Evolutionary conservation across 2,113 vertebrate species (phyloP), one percentile per base, ranked within the genome.

Genomic region (Microcebus jonahi): DNA sequence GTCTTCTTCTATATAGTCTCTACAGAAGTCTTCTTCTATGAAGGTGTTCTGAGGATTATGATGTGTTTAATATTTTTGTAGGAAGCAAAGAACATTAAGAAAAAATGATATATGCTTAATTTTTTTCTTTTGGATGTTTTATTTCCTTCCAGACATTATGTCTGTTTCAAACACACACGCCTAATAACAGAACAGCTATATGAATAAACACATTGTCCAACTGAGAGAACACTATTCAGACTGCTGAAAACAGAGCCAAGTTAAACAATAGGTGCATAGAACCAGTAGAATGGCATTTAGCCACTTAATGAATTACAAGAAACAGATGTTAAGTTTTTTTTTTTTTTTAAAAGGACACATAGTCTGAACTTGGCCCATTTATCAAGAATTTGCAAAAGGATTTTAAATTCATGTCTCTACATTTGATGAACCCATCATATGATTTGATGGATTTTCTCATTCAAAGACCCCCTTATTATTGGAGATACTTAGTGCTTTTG

Each of bases 201-300:
- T 95, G 96, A 97, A 95, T 96, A 97, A 96, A 70, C 61, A 82
- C 79, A 94, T 55, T 93, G 94, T 97, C n/a, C 63, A 75, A 50
- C 36, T 85, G 65, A 88, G 29, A 50, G 67, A 94, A 80, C 42
- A 36, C 71, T 57, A 87, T 97, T 85, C 81, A 94, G 59, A 71
- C 61, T 82, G 61, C 53, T 96, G 67, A 61, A 91, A 73, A 76
- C 13, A 92, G 27, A 94, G 67, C 59, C 94, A 95, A 91, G 67
- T 89, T 86, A 89, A 96, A 95, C 68, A 96, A 86, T 86, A 86
- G 93, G 55, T 91, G 50, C 42, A 71, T n/a, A 80, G 95, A 96
- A 77, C 25, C 3, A 68, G 57, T 31, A 91, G n/a, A 88, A 90
- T 91, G 81, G 77, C 25, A 42, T 88, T 95, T 97, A 96, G 76